Evolutionary conservation across 1,140 invertebrate genomes (phyloP).

Genomic region (Psilanteris sp.): DNA sequence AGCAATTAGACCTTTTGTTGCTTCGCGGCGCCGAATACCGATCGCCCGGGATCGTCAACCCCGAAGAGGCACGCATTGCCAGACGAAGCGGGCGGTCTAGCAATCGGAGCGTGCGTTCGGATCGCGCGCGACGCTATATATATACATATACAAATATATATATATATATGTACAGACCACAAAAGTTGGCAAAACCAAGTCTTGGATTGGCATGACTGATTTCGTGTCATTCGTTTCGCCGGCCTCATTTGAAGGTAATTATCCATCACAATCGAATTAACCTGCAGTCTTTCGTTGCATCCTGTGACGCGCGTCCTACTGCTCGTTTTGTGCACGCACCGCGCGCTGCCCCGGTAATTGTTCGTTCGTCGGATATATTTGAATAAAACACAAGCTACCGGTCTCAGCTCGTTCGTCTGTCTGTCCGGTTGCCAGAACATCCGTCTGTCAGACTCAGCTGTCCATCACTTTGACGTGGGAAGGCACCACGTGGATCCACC

Average conservation of each 20-base stretch:
- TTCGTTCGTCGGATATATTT: slow-evolving; percentile 77
- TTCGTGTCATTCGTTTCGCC: slow-evolving; percentile 65
- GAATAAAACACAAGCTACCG: slow-evolving; percentile 80
- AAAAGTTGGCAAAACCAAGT: no score
- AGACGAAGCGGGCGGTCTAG: no score
- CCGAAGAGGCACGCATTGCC: no score
- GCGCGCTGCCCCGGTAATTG: slow-evolving; percentile 74
- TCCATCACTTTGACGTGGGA: slow-evolving; percentile 80
- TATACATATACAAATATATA: no score
- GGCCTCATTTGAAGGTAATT: slow-evolving; percentile 64
- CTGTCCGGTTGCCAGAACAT: slow-evolving; percentile 76
- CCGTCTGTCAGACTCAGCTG: slow-evolving; percentile 76
- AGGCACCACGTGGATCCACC: slow-evolving; percentile 77
- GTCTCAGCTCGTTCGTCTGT: slow-evolving; percentile 71
- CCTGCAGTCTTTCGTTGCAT: slow-evolving; percentile 65
- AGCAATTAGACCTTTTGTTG: slow-evolving; percentile 43
- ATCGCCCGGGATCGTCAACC: no score
- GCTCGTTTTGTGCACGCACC: slow-evolving; percentile 63
- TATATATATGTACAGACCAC: no score
- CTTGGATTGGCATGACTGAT: slow-evolving; percentile 68
- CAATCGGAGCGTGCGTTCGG: no score
- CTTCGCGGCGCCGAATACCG: no score
- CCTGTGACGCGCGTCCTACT: slow-evolving; percentile 62
- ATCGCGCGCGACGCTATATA: no score
- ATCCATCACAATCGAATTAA: slow-evolving; percentile 67